Evolutionary conservation across 2,113 vertebrate species (phyloP), one percentile per base, ranked within the genome.

Genomic region (Coryphaenoides rupestris): DNA sequence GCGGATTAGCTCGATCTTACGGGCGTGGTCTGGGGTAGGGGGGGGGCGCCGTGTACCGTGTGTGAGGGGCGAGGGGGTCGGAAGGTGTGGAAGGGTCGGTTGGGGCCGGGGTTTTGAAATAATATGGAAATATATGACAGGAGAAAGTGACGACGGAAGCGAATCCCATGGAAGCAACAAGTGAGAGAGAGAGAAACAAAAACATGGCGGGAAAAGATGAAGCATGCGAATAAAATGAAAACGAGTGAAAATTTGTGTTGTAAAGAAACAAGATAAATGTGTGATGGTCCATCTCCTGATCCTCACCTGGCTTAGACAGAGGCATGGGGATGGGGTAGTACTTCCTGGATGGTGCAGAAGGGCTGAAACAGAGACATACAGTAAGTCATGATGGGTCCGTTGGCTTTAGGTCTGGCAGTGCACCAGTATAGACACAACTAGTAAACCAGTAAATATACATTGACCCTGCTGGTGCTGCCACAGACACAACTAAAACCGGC

Each of bases 321-420:
- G 97, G 97, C 97, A 98, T 99, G 15, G 96, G 94, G 1, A 98
- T 95, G 58, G 97, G 95, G 64, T 96, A 99, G 83, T 95, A 96
- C 28, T 96, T 92, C 62, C 94, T 91, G 26, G 94, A 95, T 0
- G 92, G 91, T 67, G 94, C 95, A 22, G 92, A 92, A 72, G 94
- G 94, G 79, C 97, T 99, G 84, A 73, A 24, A 12, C 62, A 9
- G 9, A 40, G 9, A 7, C 9, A 10, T 40, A 7, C 4, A 40
- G 9, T 40, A 7, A 40, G n/a, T n/a, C n/a, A n/a, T n/a, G n/a
- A n/a, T n/a, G n/a, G n/a, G n/a, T n/a, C n/a, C n/a, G n/a, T n/a
- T n/a, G n/a, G n/a, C n/a, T n/a, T n/a, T n/a, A n/a, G n/a, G n/a
- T n/a, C n/a, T n/a, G n/a, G n/a, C n/a, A n/a, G n/a, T n/a, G n/a